Conservation (phyloP, 2,888 invertebrate species). For the Fragum sueziense region DNA sequence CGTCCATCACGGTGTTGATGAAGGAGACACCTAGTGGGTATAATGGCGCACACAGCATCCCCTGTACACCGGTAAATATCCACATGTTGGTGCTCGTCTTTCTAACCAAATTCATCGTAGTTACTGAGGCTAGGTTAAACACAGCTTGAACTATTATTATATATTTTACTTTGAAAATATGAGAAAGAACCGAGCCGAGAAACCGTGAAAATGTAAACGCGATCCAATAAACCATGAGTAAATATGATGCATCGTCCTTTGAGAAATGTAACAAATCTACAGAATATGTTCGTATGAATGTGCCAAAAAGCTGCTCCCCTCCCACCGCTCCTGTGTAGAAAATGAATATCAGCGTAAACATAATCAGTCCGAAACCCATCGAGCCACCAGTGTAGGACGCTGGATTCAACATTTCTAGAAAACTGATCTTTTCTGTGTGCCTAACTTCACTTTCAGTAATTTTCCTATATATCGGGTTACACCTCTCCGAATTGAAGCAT, state of each 20-base stretch:
- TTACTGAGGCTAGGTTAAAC: constrained; percentile 39
- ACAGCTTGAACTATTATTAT: constrained; percentile 47
- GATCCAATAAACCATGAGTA: constrained; percentile 57
- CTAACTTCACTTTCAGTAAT: neutral
- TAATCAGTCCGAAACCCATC: constrained; percentile 32
- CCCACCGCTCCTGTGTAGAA: constrained; percentile 48
- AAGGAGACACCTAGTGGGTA: constrained; percentile 58
- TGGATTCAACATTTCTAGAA: constrained; percentile 38
- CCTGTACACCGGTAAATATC: constrained; percentile 49
- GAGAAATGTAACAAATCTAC: constrained; percentile 53
- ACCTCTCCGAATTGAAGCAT: constrained; percentile 7
- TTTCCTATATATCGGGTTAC: constrained; percentile 12
- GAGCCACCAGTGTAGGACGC: constrained; percentile 49
- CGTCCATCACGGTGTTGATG: constrained; percentile 55
- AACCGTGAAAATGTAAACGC: constrained; percentile 54
- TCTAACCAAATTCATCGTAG: constrained; percentile 42
- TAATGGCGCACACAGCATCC: constrained; percentile 49
- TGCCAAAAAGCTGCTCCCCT: constrained; percentile 56
- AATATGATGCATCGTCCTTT: constrained; percentile 55
- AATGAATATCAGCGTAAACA: constrained; percentile 44
- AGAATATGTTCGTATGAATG: constrained; percentile 56
- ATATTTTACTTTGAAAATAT: constrained; percentile 41
- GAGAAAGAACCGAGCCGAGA: constrained; percentile 46
- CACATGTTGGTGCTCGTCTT: constrained; percentile 45
- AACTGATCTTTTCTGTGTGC: constrained; percentile 1